Conservation (phyloP, 2,888 invertebrate genomes). For the Vannuccia rotundouncinata region DNA sequence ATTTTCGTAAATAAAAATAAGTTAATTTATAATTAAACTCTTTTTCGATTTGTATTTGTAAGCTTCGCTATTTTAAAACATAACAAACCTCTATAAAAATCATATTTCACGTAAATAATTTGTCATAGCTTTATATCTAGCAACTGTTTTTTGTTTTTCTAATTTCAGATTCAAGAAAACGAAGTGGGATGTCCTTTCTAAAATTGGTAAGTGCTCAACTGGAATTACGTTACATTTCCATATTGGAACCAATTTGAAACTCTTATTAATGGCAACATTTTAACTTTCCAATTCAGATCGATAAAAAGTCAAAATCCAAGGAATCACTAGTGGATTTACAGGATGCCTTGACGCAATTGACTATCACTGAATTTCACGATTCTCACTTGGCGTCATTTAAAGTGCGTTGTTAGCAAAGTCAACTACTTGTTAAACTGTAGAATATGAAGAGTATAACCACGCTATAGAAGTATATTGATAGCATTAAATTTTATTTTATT, state of each 20-base stretch:
- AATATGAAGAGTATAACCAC: too few relatives aligned
- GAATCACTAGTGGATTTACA: slow-evolving; percentile 59
- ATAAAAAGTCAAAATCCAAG: slow-evolving; percentile 57
- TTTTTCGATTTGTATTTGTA: background rate
- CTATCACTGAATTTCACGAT: slow-evolving; percentile 60
- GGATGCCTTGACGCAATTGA: slow-evolving; percentile 59
- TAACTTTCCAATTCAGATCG: slow-evolving; percentile 46
- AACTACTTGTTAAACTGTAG: too few relatives aligned
- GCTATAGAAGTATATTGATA: too few relatives aligned
- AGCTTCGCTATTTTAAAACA: background rate
- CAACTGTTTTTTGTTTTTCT: background rate
- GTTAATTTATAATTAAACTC: background rate
- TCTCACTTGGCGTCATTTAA: slow-evolving; percentile 60
- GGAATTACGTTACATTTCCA: background rate
- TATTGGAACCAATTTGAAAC: background rate
- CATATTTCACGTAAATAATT: background rate
- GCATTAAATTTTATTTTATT: too few relatives aligned
- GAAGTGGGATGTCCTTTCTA: slow-evolving; percentile 58
- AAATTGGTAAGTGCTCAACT: slow-evolving; percentile 53
- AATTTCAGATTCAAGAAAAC: slow-evolving; percentile 55
- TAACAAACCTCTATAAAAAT: too few relatives aligned
- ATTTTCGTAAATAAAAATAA: too few relatives aligned
- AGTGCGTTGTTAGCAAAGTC: too few relatives aligned
- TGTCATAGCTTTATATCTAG: background rate
- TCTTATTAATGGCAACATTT: background rate